Evolutionary conservation across 2,113 vertebrate species (phyloP).

Genomic region (Platichthys flesus): DNA sequence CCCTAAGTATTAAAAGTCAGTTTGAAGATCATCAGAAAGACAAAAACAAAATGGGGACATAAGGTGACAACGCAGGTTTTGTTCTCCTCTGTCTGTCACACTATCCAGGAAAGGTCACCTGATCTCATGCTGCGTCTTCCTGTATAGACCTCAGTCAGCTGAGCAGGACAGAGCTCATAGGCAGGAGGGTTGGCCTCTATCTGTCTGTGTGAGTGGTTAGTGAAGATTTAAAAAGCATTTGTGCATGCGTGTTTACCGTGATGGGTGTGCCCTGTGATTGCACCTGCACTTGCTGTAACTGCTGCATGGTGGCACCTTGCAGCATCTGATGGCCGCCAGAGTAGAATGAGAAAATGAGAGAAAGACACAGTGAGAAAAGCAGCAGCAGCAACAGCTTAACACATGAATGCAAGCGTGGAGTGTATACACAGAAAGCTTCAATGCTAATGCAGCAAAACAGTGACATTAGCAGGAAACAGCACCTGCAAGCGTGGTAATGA

Average conservation of each 20-base stretch:
- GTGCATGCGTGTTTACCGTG: slow-evolving; percentile 82
- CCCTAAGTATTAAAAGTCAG: slow-evolving; percentile 21
- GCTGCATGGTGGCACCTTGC: slow-evolving; percentile 87
- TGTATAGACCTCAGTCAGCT: slow-evolving; percentile 35
- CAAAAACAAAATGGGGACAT: slow-evolving; percentile 9
- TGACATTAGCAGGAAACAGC: slow-evolving; percentile 34
- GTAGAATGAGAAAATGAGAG: slow-evolving; percentile 67
- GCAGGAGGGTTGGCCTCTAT: neutral
- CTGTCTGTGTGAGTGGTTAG: slow-evolving; percentile 18
- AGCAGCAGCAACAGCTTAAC: slow-evolving; percentile 59
- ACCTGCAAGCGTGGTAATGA: slow-evolving; percentile 12
- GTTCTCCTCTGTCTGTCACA: slow-evolving; percentile 49
- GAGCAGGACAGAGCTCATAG: slow-evolving; percentile 24
- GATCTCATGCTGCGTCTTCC: slow-evolving; percentile 51
- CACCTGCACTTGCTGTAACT: slow-evolving; percentile 87
- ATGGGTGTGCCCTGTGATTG: slow-evolving; percentile 86
- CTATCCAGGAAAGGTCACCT: slow-evolving; percentile 53
- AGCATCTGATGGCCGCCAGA: slow-evolving; percentile 82
- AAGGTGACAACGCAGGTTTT: slow-evolving; percentile 49
- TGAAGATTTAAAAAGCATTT: slow-evolving; percentile 26
- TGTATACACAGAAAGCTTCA: slow-evolving; percentile 10
- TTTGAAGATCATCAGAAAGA: slow-evolving; percentile 16
- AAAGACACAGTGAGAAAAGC: slow-evolving; percentile 73
- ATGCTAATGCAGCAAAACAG: slow-evolving; percentile 26
- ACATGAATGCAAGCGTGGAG: slow-evolving; percentile 51